Percentiles rank a stretch among this genome's conserved stretches.
Evolutionary conservation across 37 sponge, comb jelly and placozoan species (phyloP).

Genomic region (Ephydatia muelleri): DNA sequence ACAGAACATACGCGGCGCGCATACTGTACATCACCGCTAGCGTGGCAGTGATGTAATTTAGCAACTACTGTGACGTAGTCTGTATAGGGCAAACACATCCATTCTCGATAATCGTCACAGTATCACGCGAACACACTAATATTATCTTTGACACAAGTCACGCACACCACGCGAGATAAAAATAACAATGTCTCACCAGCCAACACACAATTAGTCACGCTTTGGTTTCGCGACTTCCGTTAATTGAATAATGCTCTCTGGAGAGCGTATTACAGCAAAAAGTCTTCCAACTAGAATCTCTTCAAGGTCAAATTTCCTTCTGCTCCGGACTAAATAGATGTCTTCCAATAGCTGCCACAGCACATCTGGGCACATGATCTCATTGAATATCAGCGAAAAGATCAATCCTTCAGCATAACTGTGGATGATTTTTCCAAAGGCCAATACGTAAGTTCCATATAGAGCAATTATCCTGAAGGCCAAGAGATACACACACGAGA

Average conservation of each 20-base stretch:
- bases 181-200: neutral
- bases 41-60: no score
- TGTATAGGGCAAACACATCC: no score
- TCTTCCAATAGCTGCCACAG: conserved; percentile 65
- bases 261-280: conserved; percentile 65
- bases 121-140: no score
- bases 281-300: conserved; percentile 75
- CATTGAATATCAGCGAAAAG: conserved; percentile 50
- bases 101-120: no score
- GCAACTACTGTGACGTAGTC: no score
- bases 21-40: no score
- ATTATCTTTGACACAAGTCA: neutral
- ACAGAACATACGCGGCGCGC: no score
- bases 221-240: conserved; percentile 28
- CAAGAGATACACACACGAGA: neutral
- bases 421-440: conserved; percentile 70
- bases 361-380: conserved; percentile 72
- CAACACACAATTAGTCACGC: conserved; percentile 10
- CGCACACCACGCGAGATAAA: neutral
- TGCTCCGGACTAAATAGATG: conserved; percentile 72
- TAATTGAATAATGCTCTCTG: conserved; percentile 46
- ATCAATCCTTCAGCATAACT: conserved; percentile 37
- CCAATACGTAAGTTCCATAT: conserved; percentile 77
- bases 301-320: conserved; percentile 57
- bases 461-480: conserved; percentile 75